These are phyloP conservation scores for Coleophora flavipennella DNA, from an alignment of 2,888 invertebrate genomes.

Conservation along the genomic window DNA sequence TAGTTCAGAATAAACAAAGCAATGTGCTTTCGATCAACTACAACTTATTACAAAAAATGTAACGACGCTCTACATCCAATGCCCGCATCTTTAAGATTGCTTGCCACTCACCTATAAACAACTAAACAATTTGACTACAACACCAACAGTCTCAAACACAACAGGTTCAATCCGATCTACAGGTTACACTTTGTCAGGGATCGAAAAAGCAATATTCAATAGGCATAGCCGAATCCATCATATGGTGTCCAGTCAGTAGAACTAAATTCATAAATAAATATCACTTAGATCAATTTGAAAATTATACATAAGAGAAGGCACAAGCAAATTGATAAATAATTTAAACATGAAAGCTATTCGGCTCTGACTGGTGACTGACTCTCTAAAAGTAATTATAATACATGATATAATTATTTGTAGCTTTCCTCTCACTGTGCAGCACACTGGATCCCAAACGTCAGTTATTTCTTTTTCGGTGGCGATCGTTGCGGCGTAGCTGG, in stretches of 20 bases:
- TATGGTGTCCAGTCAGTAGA: constrained; percentile 35
- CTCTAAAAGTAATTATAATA: constrained; percentile 63
- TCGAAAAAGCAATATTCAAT: constrained; percentile 57
- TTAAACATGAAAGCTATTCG: constrained; percentile 52
- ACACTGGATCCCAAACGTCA: constrained; percentile 61
- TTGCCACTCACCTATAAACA: constrained; percentile 47
- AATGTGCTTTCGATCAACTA: constrained; percentile 65
- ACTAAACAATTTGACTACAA: constrained; percentile 51
- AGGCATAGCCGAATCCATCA: constrained; percentile 58
- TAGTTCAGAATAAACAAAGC: constrained; percentile 67
- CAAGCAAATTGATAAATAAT: constrained; percentile 67
- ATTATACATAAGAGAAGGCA: constrained; percentile 68
- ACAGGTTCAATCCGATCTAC: constrained; percentile 37
- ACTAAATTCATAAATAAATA: constrained; percentile 68
- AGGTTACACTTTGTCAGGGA: constrained; percentile 49
- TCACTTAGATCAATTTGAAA: constrained; percentile 61
- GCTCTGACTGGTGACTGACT: constrained; percentile 59
- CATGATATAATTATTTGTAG: constrained; percentile 68
- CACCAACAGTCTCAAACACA: constrained; percentile 48
- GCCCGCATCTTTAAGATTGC: constrained; percentile 59
- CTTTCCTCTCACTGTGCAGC: constrained; percentile 68
- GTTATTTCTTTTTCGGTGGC: constrained; percentile 82
- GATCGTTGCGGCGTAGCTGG: constrained; percentile 89
- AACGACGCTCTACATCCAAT: constrained; percentile 53
- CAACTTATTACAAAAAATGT: constrained; percentile 54